Conservation (phyloP, 1,140 invertebrate species). For the Aphelinus atriplicis region DNA sequence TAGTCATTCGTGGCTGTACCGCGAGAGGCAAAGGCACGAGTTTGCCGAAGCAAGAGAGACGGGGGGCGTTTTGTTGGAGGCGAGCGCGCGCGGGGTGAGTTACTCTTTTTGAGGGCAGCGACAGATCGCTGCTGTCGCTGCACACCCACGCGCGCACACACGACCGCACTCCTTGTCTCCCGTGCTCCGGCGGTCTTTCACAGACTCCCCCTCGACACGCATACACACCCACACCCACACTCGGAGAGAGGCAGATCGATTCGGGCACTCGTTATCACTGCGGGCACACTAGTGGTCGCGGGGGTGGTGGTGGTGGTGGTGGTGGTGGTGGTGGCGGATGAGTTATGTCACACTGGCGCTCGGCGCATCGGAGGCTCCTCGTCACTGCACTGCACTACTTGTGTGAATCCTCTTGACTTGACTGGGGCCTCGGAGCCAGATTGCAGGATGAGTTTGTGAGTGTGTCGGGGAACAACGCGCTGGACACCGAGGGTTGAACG, state of each 20-base stretch:
- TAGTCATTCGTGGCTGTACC: too few relatives aligned
- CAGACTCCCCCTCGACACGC: too few relatives aligned
- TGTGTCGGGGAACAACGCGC: not conserved
- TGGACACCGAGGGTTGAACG: not conserved
- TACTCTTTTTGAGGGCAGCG: not conserved
- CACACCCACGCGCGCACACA: slow-evolving; percentile 10
- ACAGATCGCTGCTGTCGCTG: not conserved
- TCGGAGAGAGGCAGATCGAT: not conserved
- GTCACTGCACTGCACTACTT: too few relatives aligned
- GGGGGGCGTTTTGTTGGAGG: too few relatives aligned
- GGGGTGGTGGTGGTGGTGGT: too few relatives aligned
- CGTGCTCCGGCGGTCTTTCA: not conserved
- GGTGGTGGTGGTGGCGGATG: too few relatives aligned
- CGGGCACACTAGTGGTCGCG: too few relatives aligned
- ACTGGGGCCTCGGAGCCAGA: too few relatives aligned
- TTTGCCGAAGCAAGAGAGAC: too few relatives aligned
- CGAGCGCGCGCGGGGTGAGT: not conserved
- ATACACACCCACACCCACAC: slow-evolving; percentile 1
- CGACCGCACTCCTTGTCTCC: not conserved
- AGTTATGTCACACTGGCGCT: not conserved
- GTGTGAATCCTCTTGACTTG: too few relatives aligned
- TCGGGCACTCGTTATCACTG: not conserved
- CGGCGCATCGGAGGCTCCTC: too few relatives aligned
- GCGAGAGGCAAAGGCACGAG: too few relatives aligned
- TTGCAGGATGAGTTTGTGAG: not conserved